Evolutionary conservation across 2,888 invertebrate genomes (phyloP).

Genomic region (Andrena marginata): DNA sequence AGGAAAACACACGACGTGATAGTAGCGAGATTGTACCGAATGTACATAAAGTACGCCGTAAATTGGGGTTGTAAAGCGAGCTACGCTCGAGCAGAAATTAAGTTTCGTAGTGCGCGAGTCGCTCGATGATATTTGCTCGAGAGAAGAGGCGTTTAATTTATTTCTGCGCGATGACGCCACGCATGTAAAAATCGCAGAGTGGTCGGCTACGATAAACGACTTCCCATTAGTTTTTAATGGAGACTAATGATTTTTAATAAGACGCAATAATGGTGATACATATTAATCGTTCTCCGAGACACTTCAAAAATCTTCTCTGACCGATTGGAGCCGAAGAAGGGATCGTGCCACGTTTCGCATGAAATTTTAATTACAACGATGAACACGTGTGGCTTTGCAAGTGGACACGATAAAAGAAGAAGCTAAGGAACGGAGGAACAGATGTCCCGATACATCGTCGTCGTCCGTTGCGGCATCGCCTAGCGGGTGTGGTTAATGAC

Average conservation of each 20-base stretch:
- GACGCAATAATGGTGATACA: constrained; percentile 43
- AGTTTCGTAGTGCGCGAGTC: constrained; percentile 24
- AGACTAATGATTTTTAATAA: constrained; percentile 55
- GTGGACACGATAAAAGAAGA: not conserved
- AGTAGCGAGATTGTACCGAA: not conserved
- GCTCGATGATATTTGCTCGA: constrained; percentile 11
- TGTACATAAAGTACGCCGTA: constrained; percentile 6
- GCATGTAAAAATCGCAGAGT: constrained; percentile 7
- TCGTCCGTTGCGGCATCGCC: not conserved
- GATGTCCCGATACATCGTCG: constrained; percentile 11
- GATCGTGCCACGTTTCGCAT: not conserved
- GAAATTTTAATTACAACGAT: not conserved
- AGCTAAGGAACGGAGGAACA: constrained; percentile 13
- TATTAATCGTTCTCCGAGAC: constrained; percentile 40
- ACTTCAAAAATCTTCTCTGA: not conserved
- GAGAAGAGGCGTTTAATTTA: constrained; percentile 23
- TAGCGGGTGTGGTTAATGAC: constrained; percentile 45
- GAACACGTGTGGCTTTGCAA: not conserved
- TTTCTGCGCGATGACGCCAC: not conserved
- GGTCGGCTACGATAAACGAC: constrained; percentile 6
- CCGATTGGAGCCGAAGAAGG: not conserved
- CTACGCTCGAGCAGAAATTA: constrained; percentile 28
- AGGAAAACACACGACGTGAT: constrained; percentile 3
- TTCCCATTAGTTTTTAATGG: constrained; percentile 44
- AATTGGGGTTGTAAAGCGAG: constrained; percentile 17